Conservation (phyloP, 2,888 invertebrate species). For the Drosophila diplacantha region DNA sequence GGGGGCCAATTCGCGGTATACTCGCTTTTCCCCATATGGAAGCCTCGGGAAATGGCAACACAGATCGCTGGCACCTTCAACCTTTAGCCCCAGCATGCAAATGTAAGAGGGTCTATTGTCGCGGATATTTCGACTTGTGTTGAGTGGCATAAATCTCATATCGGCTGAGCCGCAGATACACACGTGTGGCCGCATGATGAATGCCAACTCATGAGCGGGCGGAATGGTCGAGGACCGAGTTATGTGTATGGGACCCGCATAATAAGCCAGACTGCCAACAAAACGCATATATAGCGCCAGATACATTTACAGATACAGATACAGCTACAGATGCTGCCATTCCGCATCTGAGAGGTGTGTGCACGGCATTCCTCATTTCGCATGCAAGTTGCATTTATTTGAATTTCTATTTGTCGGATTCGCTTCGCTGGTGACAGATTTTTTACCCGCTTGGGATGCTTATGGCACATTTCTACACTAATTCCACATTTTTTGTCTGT, state of each 20-base stretch:
- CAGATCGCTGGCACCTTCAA: conserved; percentile 26
- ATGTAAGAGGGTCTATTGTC: conserved; percentile 51
- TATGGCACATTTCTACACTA: conserved; percentile 15
- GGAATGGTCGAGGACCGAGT: conserved; percentile 21
- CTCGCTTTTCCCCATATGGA: conserved; percentile 10
- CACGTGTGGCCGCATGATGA: conserved; percentile 33
- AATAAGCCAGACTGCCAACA: conserved; percentile 37
- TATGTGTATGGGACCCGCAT: conserved; percentile 22
- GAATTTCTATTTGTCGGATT: conserved; percentile 37
- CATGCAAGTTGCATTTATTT: conserved; percentile 50
- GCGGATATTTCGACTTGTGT: conserved; percentile 40
- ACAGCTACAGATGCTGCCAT: conserved; percentile 10
- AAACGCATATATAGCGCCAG: conserved; percentile 18
- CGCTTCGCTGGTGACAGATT: conserved; percentile 21
- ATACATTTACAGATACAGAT: conserved; percentile 7
- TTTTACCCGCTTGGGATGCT: conserved; percentile 24
- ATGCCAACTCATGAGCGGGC: conserved; percentile 46
- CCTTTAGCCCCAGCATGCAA: conserved; percentile 43
- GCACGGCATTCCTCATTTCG: conserved; percentile 39
- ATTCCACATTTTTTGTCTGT: not conserved
- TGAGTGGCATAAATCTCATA: conserved; percentile 59
- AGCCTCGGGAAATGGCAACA: not conserved
- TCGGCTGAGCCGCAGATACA: conserved; percentile 22
- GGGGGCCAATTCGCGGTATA: conserved; percentile 44
- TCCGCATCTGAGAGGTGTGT: conserved; percentile 11